Percentiles rank a stretch among this genome's conserved stretches.
Evolutionary conservation across 1,140 invertebrate species (phyloP).

Genomic region (Arctopsyche grandis): DNA sequence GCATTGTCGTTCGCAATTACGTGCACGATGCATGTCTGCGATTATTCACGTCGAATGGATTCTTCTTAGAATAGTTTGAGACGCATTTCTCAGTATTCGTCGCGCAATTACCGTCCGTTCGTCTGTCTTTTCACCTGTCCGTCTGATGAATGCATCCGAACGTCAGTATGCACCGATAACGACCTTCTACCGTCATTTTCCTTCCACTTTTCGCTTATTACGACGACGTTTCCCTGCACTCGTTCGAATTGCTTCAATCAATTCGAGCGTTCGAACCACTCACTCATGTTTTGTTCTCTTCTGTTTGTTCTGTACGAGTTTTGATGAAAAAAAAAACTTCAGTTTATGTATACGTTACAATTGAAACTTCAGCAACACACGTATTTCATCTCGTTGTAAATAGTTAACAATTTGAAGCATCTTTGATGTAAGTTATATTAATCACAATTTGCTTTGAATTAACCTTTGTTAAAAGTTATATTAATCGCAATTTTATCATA

Average conservation of each 20-base stretch:
- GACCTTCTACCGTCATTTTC: not conserved
- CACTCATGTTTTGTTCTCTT: too few relatives aligned
- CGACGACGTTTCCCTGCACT: not conserved
- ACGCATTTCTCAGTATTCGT: not conserved
- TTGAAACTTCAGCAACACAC: too few relatives aligned
- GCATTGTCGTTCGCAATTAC: not conserved
- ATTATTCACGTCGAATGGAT: conserved; percentile 4
- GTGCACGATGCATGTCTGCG: not conserved
- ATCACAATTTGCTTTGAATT: too few relatives aligned
- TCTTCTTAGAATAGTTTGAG: not conserved
- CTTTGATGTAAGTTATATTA: too few relatives aligned
- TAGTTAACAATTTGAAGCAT: too few relatives aligned
- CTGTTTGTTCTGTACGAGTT: too few relatives aligned
- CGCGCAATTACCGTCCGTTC: conserved; percentile 7
- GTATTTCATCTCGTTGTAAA: too few relatives aligned
- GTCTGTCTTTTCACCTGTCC: conserved; percentile 2
- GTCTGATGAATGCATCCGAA: not conserved
- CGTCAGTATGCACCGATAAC: too few relatives aligned
- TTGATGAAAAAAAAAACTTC: too few relatives aligned
- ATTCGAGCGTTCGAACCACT: not conserved
- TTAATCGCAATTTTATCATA: too few relatives aligned
- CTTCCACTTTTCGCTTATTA: not conserved
- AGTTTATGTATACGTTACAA: too few relatives aligned
- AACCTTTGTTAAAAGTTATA: too few relatives aligned
- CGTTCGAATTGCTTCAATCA: not conserved